Percentiles rank a stretch among this genome's conserved stretches.
These are phyloP conservation scores for Falco cherrug DNA, from an alignment of 2,797 vertebrate species.

Conservation along the genomic window DNA sequence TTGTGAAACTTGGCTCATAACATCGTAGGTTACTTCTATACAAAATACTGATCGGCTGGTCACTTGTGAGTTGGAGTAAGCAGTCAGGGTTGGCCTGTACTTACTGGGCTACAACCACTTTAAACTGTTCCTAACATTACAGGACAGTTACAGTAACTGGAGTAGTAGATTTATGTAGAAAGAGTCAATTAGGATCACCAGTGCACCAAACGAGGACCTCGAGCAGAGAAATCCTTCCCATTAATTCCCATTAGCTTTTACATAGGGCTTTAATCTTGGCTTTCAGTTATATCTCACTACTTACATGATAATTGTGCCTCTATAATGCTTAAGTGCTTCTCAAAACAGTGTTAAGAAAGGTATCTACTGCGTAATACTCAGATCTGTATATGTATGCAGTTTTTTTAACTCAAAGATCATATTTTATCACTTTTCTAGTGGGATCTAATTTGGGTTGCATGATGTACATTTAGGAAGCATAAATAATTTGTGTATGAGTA, in stretches of 20 bases:
- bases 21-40: not conserved
- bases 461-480: conserved; percentile 63
- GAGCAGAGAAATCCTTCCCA: not conserved
- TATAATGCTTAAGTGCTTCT: not conserved
- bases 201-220: not conserved
- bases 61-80: not conserved
- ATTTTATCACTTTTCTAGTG: conserved; percentile 67
- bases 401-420: conserved; percentile 35
- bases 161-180: not conserved
- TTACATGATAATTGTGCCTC: conserved; percentile 27
- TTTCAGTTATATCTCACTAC: conserved; percentile 18
- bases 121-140: not conserved
- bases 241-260: not conserved
- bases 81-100: not conserved
- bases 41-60: not conserved
- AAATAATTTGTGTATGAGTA: conserved; percentile 55
- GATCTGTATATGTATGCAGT: conserved; percentile 27
- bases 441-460: conserved; percentile 44
- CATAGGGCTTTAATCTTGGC: not conserved
- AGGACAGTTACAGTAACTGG: conserved; percentile 55
- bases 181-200: not conserved
- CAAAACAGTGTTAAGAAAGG: not conserved
- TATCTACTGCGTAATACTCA: not conserved
- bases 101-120: conserved; percentile 37
- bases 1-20: not conserved